Evolutionary conservation across 2,797 vertebrate species (phyloP).

Genomic region (Pseudochirops cupreus): DNA sequence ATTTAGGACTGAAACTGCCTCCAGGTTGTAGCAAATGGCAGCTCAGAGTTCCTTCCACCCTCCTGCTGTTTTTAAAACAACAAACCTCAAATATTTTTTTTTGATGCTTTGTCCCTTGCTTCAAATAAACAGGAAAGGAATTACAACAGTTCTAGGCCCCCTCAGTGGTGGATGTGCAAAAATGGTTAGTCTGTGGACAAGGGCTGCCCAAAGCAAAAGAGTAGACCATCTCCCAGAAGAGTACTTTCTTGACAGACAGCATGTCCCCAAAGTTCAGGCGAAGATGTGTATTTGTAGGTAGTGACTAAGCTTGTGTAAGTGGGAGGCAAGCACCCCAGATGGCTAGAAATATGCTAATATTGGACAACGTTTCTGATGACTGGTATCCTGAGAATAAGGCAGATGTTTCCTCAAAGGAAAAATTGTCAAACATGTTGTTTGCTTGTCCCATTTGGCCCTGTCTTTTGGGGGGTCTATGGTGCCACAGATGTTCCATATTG

Average conservation of each 20-base stretch:
- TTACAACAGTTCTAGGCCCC: neutral
- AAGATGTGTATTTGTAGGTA: constrained; percentile 44
- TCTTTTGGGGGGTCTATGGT: neutral
- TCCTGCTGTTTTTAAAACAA: neutral
- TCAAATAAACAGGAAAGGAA: constrained; percentile 12
- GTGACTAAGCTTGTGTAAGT: constrained; percentile 5
- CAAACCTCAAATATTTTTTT: neutral
- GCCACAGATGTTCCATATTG: neutral
- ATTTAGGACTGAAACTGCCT: neutral
- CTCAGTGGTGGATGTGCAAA: neutral
- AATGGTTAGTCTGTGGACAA: neutral
- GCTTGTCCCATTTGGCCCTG: constrained; percentile 6
- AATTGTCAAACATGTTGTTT: constrained; percentile 36
- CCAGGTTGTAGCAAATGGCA: constrained; percentile 33
- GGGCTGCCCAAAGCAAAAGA: neutral
- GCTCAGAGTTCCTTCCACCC: constrained; percentile 21
- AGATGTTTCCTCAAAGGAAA: constrained; percentile 62
- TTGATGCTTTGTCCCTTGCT: constrained; percentile 2
- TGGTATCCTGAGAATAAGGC: constrained; percentile 55
- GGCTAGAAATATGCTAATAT: constrained; percentile 50
- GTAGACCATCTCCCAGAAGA: neutral
- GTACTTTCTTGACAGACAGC: neutral
- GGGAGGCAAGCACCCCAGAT: constrained; percentile 27
- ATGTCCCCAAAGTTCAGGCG: constrained; percentile 21
- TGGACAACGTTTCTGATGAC: constrained; percentile 6